phyloP scores from a whole-genome alignment of 2,113 vertebrate species.

The Mirounga angustirostris region DNA sequence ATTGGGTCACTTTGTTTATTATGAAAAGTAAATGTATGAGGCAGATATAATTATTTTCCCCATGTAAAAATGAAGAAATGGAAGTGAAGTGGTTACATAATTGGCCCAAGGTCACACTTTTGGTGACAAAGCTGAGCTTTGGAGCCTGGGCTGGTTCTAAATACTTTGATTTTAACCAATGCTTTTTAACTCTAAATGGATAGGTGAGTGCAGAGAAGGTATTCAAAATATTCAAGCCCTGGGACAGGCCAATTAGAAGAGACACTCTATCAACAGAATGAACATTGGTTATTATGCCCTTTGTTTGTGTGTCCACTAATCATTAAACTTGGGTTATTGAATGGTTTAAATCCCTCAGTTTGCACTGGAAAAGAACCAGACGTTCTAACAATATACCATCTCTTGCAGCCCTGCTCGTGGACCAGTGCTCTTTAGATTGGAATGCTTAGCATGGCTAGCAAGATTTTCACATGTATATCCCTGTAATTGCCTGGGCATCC shows the following conservation, averaged over 20 bases:
- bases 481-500: not conserved
- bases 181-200: not conserved
- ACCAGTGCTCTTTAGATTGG: not conserved
- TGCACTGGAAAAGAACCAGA: not conserved
- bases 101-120: not conserved
- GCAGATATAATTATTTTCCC: not conserved
- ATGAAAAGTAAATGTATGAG: not conserved
- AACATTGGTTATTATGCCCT: not conserved
- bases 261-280: not conserved
- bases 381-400: not conserved
- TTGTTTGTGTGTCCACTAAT: not conserved
- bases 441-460: not conserved
- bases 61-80: not conserved
- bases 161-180: not conserved
- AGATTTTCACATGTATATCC: not conserved
- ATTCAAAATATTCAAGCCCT: constrained; percentile 8
- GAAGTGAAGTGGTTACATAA: not conserved
- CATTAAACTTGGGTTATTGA: not conserved
- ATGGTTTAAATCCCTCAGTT: not conserved
- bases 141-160: not conserved
- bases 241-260: not conserved
- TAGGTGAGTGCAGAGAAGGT: not conserved
- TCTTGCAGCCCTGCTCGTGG: not conserved
- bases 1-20: not conserved
- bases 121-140: not conserved